phyloP scores from a whole-genome alignment of 1,140 invertebrate genomes.

The Macrotrachela quadricornifera region DNA sequence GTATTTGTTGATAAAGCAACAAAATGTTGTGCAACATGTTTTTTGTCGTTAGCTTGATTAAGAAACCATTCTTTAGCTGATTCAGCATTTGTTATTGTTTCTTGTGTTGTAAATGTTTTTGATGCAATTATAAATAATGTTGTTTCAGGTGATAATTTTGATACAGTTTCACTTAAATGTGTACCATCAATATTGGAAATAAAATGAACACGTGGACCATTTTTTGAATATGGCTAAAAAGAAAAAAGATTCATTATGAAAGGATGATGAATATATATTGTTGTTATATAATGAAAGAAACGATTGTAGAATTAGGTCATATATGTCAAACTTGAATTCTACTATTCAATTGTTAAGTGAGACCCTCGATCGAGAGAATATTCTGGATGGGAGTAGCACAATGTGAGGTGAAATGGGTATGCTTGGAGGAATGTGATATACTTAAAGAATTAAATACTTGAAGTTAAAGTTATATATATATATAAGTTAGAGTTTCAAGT shows the following conservation, averaged over 20 bases:
- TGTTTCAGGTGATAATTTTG: conserved; percentile 71
- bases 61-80: conserved; percentile 91
- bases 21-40: conserved; percentile 75
- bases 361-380: too few relatives aligned
- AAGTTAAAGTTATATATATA: too few relatives aligned
- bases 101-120: conserved; percentile 97
- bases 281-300: conserved; percentile 38
- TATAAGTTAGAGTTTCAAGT: too few relatives aligned
- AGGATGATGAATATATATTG: conserved; percentile 97
- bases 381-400: too few relatives aligned
- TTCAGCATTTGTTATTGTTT: conserved; percentile 94
- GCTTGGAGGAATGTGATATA: too few relatives aligned
- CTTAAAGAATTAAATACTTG: too few relatives aligned
- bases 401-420: too few relatives aligned
- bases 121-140: conserved; percentile 93
- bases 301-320: not conserved
- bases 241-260: conserved; percentile 41
- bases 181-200: conserved; percentile 98
- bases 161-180: conserved; percentile 77
- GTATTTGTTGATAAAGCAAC: conserved; percentile 88
- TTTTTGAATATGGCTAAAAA: conserved; percentile 43
- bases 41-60: conserved; percentile 58
- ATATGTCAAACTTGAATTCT: not conserved
- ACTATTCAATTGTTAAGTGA: too few relatives aligned
- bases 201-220: conserved; percentile 77